Evolutionary conservation across 1,140 invertebrate genomes (phyloP), one percentile per base, ranked within the genome.

Genomic region (Planococcus citri): DNA sequence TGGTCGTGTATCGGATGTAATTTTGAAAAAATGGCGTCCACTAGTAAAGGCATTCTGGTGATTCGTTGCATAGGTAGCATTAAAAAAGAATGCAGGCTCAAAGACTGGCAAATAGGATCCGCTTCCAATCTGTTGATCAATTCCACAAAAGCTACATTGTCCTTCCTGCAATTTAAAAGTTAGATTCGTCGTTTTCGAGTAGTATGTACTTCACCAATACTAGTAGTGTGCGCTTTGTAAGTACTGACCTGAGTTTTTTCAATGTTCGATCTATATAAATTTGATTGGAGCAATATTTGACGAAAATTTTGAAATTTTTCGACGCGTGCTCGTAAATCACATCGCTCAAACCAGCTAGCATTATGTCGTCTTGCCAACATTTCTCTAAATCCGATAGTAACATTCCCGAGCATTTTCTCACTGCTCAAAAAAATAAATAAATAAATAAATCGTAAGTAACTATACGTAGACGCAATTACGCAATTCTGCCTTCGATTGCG

Each of bases 31-130:
- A 97, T 88, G 0, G 94, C 93, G 78, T 95, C 93, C 33, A 95
- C 81, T 41, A 98, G 83, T 61, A 97, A 83, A 17, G 95, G 95
- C 76, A 96, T 83, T 60, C 95, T 85, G 0, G 94, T 97, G 67
- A 97, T 89, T 71, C 95, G 82, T 80, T 98, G 95, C 93, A 97
- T 96, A n/a, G 95, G 95, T 74, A 97, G 81, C 88, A 97, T 91
- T 70, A 97, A 82, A 79, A 97, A 97, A 61, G 94, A 97, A 78
- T 93, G 89, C 74, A 98, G 83, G 27, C 88, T 88, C 10, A 97
- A 82, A 61, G 87, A 85, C 76, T 95, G 94, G 77, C 94, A 97
- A 10, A 86, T 84, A 0, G 89, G 84, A 77, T 86, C 86, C n/a
- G 81, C 80, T 80, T 97, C 93, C 70, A 97, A 80, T 58, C 85